phyloP scores from a whole-genome alignment of 2,797 vertebrate genomes.

The Falco rusticolus region DNA sequence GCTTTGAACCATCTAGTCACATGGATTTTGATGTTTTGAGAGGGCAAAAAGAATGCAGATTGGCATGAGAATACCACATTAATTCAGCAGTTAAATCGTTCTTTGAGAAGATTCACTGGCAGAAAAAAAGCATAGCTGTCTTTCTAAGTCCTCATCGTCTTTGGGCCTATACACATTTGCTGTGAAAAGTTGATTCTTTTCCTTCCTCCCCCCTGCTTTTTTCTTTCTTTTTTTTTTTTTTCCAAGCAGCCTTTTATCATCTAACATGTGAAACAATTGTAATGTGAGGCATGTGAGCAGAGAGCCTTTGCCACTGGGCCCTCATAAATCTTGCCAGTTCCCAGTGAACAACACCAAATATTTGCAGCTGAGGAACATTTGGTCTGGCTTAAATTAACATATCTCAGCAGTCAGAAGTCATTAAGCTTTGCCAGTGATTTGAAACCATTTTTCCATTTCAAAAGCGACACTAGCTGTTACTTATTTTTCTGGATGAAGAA shows the following conservation, averaged over 20 bases:
- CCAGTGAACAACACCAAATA: constrained; percentile 84
- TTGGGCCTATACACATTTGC: constrained; percentile 39
- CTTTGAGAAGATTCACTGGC: constrained; percentile 63
- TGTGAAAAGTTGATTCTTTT: constrained; percentile 61
- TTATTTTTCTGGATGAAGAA: constrained; percentile 75
- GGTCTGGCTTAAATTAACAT: constrained; percentile 86
- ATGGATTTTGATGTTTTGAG: constrained; percentile 61
- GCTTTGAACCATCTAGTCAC: constrained; percentile 57
- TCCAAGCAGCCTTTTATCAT: constrained; percentile 72
- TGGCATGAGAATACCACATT: constrained; percentile 54
- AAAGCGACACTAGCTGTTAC: constrained; percentile 76
- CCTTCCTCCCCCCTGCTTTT: background rate
- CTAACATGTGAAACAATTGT: constrained; percentile 78
- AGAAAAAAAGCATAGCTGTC: constrained; percentile 52
- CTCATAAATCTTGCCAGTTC: constrained; percentile 86
- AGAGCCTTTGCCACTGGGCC: constrained; percentile 82
- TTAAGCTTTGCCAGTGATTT: constrained; percentile 83
- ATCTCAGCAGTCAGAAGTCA: constrained; percentile 86
- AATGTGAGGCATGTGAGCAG: constrained; percentile 78
- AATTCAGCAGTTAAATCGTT: constrained; percentile 65
- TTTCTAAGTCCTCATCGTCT: constrained; percentile 46
- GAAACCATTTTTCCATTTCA: constrained; percentile 85
- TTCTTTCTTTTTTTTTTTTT: background rate
- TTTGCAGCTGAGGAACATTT: constrained; percentile 86
- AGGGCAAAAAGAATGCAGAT: constrained; percentile 44